These are phyloP conservation scores for Dinomys branickii DNA, from an alignment of 2,113 vertebrate species.

Conservation along the genomic window DNA sequence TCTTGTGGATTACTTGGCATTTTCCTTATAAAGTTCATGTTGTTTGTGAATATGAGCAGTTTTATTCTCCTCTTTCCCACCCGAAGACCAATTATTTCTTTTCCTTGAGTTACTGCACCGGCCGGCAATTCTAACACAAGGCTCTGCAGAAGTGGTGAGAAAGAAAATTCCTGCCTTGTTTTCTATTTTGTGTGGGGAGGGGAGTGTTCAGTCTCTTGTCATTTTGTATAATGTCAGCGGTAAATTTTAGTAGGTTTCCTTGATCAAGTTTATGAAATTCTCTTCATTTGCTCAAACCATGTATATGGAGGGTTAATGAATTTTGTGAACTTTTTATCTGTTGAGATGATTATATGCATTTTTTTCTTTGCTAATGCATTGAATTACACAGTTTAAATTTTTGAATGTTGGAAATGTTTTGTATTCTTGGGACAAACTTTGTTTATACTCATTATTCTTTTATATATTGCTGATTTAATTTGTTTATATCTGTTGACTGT, in stretches of 20 bases:
- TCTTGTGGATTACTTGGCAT: background rate
- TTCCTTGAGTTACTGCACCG: background rate
- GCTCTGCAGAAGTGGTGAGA: background rate
- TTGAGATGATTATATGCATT: background rate
- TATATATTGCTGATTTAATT: background rate
- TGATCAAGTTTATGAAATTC: background rate
- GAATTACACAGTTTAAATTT: background rate
- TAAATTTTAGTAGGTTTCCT: background rate
- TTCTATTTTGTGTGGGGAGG: background rate
- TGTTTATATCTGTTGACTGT: background rate
- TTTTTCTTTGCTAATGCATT: background rate
- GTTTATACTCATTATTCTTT: background rate
- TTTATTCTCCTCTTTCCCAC: background rate
- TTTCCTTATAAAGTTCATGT: background rate
- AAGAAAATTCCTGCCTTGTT: background rate
- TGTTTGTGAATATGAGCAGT: background rate
- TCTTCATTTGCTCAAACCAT: background rate
- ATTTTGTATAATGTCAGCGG: background rate
- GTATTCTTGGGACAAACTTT: background rate
- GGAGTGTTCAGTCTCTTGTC: background rate
- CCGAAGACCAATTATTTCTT: background rate
- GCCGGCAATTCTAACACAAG: background rate
- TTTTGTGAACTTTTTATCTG: background rate
- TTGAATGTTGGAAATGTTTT: background rate
- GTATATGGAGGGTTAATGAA: background rate